Base-by-base conservation (phyloP, 2,888 invertebrate species). In the Galerucella calmariensis region DNA sequence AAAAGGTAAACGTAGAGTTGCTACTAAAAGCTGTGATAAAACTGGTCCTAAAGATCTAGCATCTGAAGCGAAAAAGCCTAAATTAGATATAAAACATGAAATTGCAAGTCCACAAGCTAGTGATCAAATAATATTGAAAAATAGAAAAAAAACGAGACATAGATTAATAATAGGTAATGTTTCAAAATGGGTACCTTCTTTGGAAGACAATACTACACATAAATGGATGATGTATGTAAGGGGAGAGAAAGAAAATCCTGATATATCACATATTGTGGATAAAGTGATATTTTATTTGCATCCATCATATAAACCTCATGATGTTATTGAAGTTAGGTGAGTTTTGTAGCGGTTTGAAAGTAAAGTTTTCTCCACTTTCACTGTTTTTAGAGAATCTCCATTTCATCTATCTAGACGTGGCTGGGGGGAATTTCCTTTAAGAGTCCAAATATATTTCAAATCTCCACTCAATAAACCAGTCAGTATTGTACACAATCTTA, bases 141-240 rank as follows among this genome's bases (percentile, higher is more conserved):
- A 77, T 67, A 82, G 87, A 61, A 85, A 83, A 62, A 86, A 86
- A 80, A 80, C 79, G 2, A 86, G 86, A 79, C 83, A 85, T 76
- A 80, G 83, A 53, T 81, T 90, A 76, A 87, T 90, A 14, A 87
- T 90, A 6, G 90, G 95, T 0, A 97, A 97, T 88, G 94, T 96
- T 4, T 96, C 96, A 0, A 95, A 94, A 84, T 96, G 93, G 90
- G 92, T 95, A 41, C 92, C 93, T 1, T 89, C 92, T 0, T 74
- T 0, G 91, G 94, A 82, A 92, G 92, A 44, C 46, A 91, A 90
- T 27, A 92, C 94, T 0, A 95, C 94, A 9, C 95, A 97, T 88
- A 95, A 96, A 86, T 97, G 97, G 97, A 91, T 96, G 88, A 91
- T 97, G 72, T 97, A 97, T 88, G 92, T 97, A 2, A 90, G 95